Conservation (phyloP, 2,797 vertebrate genomes). For the Cynopterus sphinx region DNA sequence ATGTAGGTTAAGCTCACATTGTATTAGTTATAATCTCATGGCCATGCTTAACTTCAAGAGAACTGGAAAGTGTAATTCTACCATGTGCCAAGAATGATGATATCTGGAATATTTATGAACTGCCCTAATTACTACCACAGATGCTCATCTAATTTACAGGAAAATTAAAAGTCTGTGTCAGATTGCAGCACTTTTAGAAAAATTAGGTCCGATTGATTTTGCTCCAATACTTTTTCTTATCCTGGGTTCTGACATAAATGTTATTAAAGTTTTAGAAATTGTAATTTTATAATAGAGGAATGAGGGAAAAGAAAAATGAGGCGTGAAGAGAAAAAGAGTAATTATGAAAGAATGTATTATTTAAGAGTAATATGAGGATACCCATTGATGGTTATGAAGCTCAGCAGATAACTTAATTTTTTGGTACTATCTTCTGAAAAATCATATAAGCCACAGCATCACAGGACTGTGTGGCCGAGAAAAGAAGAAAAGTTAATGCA, state of each 20-base stretch:
- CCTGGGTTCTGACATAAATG: not conserved
- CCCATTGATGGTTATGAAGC: not conserved
- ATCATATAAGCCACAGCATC: not conserved
- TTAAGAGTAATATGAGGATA: not conserved
- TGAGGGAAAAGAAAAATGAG: not conserved
- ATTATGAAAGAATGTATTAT: not conserved
- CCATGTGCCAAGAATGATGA: not conserved
- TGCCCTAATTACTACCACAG: slow-evolving; percentile 20
- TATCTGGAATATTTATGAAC: slow-evolving; percentile 29
- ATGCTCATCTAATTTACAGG: slow-evolving; percentile 23
- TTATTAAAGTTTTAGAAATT: not conserved
- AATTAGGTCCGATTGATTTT: slow-evolving; percentile 32
- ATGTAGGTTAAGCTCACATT: not conserved
- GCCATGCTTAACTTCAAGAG: not conserved
- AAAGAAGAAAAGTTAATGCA: not conserved
- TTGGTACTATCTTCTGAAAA: not conserved
- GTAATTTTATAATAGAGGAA: not conserved
- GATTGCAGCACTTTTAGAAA: slow-evolving; percentile 30
- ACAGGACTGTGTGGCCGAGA: not conserved
- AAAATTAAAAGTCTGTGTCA: slow-evolving; percentile 46
- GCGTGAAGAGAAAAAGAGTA: not conserved
- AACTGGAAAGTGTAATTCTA: not conserved
- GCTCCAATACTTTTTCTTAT: not conserved
- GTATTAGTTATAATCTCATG: not conserved
- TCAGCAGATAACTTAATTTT: not conserved